These are phyloP conservation scores for Cydia pomonella DNA, from an alignment of 1,140 invertebrate species.

Conservation along the genomic window DNA sequence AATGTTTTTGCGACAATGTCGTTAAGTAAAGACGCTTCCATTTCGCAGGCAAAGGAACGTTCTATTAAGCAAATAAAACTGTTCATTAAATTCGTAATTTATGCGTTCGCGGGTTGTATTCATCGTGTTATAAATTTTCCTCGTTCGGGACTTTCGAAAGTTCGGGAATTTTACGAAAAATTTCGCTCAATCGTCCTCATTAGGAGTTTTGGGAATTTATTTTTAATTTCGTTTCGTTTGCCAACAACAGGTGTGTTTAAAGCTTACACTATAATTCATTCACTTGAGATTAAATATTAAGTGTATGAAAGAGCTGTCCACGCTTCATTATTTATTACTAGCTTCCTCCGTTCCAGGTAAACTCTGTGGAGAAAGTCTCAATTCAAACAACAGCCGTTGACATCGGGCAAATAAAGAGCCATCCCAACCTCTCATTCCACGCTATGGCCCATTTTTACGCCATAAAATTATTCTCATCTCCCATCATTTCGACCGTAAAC, in stretches of 20 bases:
- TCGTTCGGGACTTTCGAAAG: constrained; percentile 28
- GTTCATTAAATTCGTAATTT: constrained; percentile 58
- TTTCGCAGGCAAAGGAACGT: constrained; percentile 34
- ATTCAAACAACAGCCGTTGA: constrained; percentile 63
- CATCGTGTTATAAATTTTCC: constrained; percentile 47
- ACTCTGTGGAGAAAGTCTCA: constrained; percentile 44
- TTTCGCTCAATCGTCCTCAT: constrained; percentile 35
- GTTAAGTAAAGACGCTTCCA: constrained; percentile 41
- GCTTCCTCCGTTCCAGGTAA: constrained; percentile 58
- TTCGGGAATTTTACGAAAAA: constrained; percentile 41
- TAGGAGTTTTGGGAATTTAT: constrained; percentile 34
- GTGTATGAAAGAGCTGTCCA: constrained; percentile 44
- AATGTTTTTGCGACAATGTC: constrained; percentile 54
- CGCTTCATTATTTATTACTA: constrained; percentile 60
- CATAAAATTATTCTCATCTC: constrained; percentile 65
- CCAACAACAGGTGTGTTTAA: constrained; percentile 50
- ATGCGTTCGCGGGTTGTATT: constrained; percentile 50
- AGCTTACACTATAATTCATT: constrained; percentile 46
- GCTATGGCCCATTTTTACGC: constrained; percentile 66
- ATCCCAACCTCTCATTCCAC: constrained; percentile 48
- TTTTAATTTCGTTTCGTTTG: background rate
- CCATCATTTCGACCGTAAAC: constrained; percentile 49
- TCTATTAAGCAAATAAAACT: constrained; percentile 50
- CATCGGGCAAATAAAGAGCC: constrained; percentile 65
- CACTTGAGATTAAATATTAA: constrained; percentile 37